A percentile compares a stretch with the other conserved stretches of the same genome.
phyloP scores from a whole-genome alignment of 2,113 vertebrate genomes.

The Peromyscus californicus region DNA sequence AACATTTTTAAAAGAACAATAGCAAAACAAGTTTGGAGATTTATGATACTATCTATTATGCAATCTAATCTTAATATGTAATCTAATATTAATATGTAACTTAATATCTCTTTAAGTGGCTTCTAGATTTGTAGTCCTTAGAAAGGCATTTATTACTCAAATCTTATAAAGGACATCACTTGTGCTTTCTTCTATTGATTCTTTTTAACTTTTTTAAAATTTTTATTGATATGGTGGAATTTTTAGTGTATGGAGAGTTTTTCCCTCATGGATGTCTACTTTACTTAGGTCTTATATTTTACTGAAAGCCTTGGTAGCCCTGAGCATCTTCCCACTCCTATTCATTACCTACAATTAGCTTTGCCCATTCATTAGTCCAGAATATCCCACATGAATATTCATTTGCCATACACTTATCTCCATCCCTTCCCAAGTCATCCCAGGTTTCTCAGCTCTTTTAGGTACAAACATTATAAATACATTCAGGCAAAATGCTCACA shows the following conservation, averaged over 20 bases:
- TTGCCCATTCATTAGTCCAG: background rate
- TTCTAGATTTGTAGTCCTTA: slow-evolving; percentile 41
- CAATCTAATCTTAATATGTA: background rate
- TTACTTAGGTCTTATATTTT: slow-evolving; percentile 44
- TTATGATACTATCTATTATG: background rate
- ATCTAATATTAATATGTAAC: slow-evolving; percentile 46
- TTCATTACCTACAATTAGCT: slow-evolving; percentile 31
- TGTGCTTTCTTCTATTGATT: slow-evolving; percentile 29
- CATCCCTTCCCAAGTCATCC: background rate
- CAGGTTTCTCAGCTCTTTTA: slow-evolving; percentile 27
- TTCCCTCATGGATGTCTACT: background rate
- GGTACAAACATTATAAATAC: background rate
- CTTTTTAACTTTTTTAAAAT: background rate
- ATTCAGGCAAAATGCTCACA: background rate
- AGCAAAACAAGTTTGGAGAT: background rate
- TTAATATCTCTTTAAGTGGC: slow-evolving; percentile 3
- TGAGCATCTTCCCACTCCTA: background rate
- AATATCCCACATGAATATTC: background rate
- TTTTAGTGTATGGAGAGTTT: background rate
- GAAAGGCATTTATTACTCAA: slow-evolving; percentile 2
- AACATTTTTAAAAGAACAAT: background rate
- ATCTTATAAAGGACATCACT: slow-evolving; percentile 2
- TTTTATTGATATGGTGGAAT: background rate
- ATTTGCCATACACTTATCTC: background rate
- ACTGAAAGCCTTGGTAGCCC: background rate